Base-by-base conservation (phyloP, 1,140 invertebrate genomes). In the Octopus sinensis region DNA sequence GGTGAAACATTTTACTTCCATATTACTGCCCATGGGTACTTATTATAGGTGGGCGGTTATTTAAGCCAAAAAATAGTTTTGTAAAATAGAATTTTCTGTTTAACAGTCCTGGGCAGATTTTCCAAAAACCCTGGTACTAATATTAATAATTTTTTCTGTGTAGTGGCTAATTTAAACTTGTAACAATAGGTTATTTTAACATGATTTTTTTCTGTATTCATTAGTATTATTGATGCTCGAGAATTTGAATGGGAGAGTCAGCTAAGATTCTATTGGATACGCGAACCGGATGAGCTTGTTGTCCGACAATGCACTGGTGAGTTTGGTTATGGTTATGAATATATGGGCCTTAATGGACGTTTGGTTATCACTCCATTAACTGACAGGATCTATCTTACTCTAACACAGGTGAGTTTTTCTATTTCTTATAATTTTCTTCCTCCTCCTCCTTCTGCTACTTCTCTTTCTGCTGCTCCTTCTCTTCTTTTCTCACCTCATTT, bases 211-310 rank as follows among this genome's bases (percentile, higher is more conserved):
- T 76, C 43, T 17, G 75, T 23, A 2, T 76, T 76, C 4, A 23
- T 76, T 88, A 96, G 95, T 89, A 94, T 97, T 53, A 93, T 95
- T 53, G 94, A 96, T 88, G 93, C 93, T 0, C 91, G 93, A 80
- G 96, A 97, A 90, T 98, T 97, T 87, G 94, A 96, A 83, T 98
- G 96, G 96, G 95, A 97, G 90, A 96, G 95, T 88, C 96, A 97
- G 90, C 92, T 98, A 80, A 88, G 96, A 83, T 97, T 97, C 91
- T 97, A 97, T 88, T 97, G 96, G 96, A 91, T 94, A 4, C 95
- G 94, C 87, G 92, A 94, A 83, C 91, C 94, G 53, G 96, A 97
- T 88, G 95, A 96, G 85, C 88, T 97, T 5, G 93, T 94, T 88
- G 93, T 97, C 7, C 91, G 94, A 76, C 96, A 97, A 86, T 97